Conservation (phyloP, 2,888 invertebrate species). For the Epicampocera succincta region DNA sequence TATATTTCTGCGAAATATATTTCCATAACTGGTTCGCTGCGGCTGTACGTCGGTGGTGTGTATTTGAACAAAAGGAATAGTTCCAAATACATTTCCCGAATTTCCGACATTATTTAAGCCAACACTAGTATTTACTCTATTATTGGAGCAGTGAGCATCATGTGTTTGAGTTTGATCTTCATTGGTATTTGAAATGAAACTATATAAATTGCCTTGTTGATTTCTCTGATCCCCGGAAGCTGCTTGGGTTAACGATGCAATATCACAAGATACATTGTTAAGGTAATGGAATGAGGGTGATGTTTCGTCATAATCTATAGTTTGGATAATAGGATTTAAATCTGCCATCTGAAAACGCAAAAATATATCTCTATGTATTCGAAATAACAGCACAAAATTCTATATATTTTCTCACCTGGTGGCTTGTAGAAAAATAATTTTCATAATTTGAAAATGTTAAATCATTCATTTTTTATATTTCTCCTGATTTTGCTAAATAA, state of each 20-base stretch:
- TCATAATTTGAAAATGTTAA: slow-evolving; percentile 74
- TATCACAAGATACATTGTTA: slow-evolving; percentile 51
- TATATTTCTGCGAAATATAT: slow-evolving; percentile 76
- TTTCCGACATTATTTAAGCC: slow-evolving; percentile 10
- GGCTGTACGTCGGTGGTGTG: slow-evolving; percentile 79
- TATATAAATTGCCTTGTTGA: slow-evolving; percentile 47
- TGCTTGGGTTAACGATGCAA: slow-evolving; percentile 37
- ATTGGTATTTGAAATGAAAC: slow-evolving; percentile 17
- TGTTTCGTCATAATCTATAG: slow-evolving; percentile 54
- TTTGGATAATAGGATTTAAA: slow-evolving; percentile 33
- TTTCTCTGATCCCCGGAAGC: slow-evolving; percentile 42
- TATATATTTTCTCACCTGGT: slow-evolving; percentile 72
- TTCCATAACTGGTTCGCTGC: slow-evolving; percentile 76
- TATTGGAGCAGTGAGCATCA: slow-evolving; percentile 1
- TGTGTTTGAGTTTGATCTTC: slow-evolving; percentile 44
- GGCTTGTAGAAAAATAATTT: slow-evolving; percentile 74
- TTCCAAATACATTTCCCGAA: slow-evolving; percentile 29
- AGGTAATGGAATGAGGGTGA: slow-evolving; percentile 39
- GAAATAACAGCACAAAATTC: slow-evolving; percentile 1
- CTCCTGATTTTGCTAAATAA: slow-evolving; percentile 1
- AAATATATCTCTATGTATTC: neutral
- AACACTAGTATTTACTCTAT: neutral
- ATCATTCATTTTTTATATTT: slow-evolving; percentile 75
- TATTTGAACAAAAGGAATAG: slow-evolving; percentile 79
- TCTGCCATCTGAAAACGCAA: slow-evolving; percentile 28